These are phyloP conservation scores for Brachionus rotundiformis DNA, from an alignment of 1,140 invertebrate species.

Conservation along the genomic window DNA sequence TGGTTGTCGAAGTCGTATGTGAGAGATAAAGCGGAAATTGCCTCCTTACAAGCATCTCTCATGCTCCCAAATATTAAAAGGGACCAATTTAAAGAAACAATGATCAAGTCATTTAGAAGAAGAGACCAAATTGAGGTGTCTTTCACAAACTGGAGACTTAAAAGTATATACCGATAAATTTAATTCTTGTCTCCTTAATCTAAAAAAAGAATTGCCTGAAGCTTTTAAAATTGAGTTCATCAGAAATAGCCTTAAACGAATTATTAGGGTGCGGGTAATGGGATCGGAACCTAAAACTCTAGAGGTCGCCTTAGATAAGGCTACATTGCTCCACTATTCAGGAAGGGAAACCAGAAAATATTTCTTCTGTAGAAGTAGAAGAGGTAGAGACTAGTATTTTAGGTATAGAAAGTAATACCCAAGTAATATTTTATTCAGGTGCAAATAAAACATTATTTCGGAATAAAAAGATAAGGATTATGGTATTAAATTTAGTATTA, in stretches of 20 bases:
- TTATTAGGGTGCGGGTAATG: conserved; percentile 1
- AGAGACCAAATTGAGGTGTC: no score
- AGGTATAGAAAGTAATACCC: neutral
- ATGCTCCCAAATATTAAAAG: neutral
- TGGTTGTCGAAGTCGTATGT: neutral
- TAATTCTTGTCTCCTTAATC: conserved; percentile 32
- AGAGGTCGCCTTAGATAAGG: neutral
- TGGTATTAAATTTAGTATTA: neutral
- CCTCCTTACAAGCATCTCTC: neutral
- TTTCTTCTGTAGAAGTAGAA: neutral
- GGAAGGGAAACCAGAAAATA: neutral
- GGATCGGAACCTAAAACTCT: neutral
- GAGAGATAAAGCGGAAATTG: conserved; percentile 9
- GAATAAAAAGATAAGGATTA: no score
- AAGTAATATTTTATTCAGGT: no score
- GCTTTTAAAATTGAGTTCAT: conserved; percentile 29
- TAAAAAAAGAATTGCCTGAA: conserved; percentile 32
- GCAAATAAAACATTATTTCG: no score
- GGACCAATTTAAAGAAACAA: conserved; percentile 8
- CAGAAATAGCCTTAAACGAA: conserved; percentile 6
- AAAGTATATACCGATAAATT: conserved; percentile 7
- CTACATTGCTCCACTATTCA: neutral
- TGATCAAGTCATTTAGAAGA: neutral
- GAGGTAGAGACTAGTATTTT: neutral
- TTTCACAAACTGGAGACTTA: neutral